A percentile compares a stretch with the other conserved stretches of the same genome.
phyloP scores from a whole-genome alignment of 2,113 vertebrate genomes.

The Pseudonaja textilis region DNA sequence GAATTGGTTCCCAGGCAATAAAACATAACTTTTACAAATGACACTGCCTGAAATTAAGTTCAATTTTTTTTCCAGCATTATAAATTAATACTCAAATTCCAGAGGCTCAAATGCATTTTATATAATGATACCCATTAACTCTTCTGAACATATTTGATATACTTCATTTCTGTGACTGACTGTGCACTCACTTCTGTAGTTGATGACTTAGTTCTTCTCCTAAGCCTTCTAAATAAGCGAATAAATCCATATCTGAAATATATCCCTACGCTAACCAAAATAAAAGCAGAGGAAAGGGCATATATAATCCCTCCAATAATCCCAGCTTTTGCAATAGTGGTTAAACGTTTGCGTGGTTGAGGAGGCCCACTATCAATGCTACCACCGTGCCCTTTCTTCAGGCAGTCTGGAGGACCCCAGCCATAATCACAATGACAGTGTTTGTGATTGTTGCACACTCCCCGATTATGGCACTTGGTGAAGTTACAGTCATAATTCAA shows the following conservation, averaged over 20 bases:
- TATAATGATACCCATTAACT: background rate
- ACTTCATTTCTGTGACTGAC: background rate
- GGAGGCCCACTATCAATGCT: slow-evolving; percentile 85
- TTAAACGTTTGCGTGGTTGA: background rate
- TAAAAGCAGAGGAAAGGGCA: background rate
- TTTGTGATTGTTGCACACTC: slow-evolving; percentile 82
- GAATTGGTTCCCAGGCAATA: background rate
- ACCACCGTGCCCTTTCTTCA: slow-evolving; percentile 76
- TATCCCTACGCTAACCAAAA: background rate
- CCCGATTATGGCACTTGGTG: slow-evolving; percentile 37
- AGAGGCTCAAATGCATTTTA: background rate
- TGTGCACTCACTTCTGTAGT: background rate
- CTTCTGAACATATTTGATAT: background rate
- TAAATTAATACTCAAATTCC: background rate
- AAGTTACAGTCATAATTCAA: slow-evolving; percentile 19
- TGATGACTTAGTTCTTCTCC: background rate
- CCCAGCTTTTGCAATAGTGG: background rate
- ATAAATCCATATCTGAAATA: background rate
- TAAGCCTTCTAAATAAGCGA: background rate
- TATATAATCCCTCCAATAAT: background rate
- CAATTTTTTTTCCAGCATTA: background rate
- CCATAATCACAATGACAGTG: slow-evolving; percentile 83
- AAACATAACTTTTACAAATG: background rate
- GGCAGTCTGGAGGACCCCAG: slow-evolving; percentile 78
- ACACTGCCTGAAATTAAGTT: background rate